phyloP scores from a whole-genome alignment of 2,113 vertebrate genomes.

The Delphinapterus leucas region DNA sequence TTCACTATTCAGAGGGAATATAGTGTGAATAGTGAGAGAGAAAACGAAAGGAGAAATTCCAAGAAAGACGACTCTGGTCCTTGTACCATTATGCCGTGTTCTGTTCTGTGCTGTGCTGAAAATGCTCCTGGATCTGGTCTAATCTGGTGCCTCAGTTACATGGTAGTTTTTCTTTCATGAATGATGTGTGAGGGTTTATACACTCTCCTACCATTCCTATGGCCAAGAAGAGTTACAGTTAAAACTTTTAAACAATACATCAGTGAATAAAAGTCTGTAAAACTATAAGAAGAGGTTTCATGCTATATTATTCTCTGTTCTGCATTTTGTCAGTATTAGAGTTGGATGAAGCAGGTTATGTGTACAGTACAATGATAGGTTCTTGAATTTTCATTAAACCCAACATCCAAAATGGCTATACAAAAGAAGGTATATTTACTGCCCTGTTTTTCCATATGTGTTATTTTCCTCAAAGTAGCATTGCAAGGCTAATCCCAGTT shows the following conservation, averaged over 20 bases:
- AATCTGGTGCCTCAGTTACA: not conserved
- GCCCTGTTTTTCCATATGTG: not conserved
- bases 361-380: not conserved
- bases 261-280: not conserved
- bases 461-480: not conserved
- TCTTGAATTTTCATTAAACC: not conserved
- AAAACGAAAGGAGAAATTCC: constrained; percentile 14
- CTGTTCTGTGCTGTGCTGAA: constrained; percentile 26
- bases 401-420: not conserved
- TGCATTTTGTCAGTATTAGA: not conserved
- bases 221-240: not conserved
- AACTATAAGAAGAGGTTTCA: not conserved
- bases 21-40: not conserved
- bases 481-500: not conserved
- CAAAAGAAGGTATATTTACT: not conserved
- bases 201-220: not conserved
- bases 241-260: not conserved
- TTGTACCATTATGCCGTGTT: not conserved
- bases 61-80: not conserved
- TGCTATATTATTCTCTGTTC: not conserved
- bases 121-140: constrained; percentile 11
- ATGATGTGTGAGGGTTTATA: not conserved
- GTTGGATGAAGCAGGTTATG: not conserved
- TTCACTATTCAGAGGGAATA: not conserved
- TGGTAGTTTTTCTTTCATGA: not conserved